Evolutionary conservation across 2,888 invertebrate species (phyloP).

Genomic region (Unio delphinus): DNA sequence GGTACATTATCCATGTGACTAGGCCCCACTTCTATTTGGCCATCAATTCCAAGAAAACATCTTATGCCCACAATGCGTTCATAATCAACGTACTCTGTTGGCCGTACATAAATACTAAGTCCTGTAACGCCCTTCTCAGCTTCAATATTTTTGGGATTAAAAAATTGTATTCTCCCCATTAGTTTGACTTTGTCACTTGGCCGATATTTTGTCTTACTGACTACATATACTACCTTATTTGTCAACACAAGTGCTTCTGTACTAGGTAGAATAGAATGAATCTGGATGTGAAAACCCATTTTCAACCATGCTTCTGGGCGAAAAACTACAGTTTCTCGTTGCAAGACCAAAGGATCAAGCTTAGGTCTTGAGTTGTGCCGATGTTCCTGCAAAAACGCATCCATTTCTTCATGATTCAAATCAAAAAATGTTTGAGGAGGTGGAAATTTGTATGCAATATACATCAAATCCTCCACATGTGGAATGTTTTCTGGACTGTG

Average conservation of each 20-base stretch:
- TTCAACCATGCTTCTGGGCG: constrained; percentile 61
- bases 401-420: constrained; percentile 43
- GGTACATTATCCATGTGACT: constrained; percentile 36
- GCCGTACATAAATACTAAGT: constrained; percentile 55
- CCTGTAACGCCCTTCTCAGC: constrained; percentile 51
- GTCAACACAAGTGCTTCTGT: constrained; percentile 57
- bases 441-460: constrained; percentile 56
- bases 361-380: constrained; percentile 49
- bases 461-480: constrained; percentile 51
- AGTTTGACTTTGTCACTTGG: constrained; percentile 45
- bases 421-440: constrained; percentile 56
- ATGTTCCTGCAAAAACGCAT: constrained; percentile 39
- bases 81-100: constrained; percentile 51
- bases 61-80: constrained; percentile 58
- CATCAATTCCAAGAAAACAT: constrained; percentile 59
- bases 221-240: constrained; percentile 54
- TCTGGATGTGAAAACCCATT: constrained; percentile 60
- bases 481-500: constrained; percentile 44
- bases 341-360: constrained; percentile 42
- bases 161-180: constrained; percentile 55
- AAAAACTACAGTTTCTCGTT: constrained; percentile 54
- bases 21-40: constrained; percentile 50
- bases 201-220: constrained; percentile 52
- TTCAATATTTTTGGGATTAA: constrained; percentile 44
- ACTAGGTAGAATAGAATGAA: constrained; percentile 57